Percentiles rank a stretch among this genome's conserved stretches.
Evolutionary conservation across 2,888 invertebrate genomes (phyloP).

Genomic region (Eupsilia transversa): DNA sequence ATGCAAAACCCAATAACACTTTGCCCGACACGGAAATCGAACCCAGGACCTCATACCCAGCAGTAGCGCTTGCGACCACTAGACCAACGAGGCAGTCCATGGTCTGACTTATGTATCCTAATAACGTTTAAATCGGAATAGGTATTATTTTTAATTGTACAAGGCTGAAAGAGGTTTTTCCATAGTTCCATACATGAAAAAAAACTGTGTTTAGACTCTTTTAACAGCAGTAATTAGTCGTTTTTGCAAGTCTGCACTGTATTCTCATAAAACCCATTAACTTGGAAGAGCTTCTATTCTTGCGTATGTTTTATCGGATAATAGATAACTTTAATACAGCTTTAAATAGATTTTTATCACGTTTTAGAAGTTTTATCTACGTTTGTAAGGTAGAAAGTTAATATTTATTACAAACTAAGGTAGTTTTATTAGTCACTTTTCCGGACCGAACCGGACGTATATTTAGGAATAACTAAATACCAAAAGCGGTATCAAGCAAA

Average conservation of each 20-base stretch:
- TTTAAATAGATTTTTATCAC: not conserved
- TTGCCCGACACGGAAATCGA: no score
- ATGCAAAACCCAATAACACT: no score
- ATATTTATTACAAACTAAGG: not conserved
- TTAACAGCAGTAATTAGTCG: constrained; percentile 44
- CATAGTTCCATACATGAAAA: constrained; percentile 1
- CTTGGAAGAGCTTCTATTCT: constrained; percentile 3
- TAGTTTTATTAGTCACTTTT: not conserved
- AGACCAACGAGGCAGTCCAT: no score
- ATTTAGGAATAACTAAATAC: no score
- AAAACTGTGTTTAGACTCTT: constrained; percentile 17
- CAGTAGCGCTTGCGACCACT: no score
- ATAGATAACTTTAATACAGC: not conserved
- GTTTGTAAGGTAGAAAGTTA: not conserved
- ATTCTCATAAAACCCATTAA: constrained; percentile 9
- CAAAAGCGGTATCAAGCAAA: not conserved
- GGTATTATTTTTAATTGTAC: not conserved
- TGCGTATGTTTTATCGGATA: not conserved
- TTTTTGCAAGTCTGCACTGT: constrained; percentile 30
- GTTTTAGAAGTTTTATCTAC: not conserved
- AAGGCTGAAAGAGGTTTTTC: not conserved
- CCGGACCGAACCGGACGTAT: not conserved
- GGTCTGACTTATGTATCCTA: no score
- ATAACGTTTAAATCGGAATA: no score
- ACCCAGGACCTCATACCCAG: no score